These are phyloP conservation scores for Euura saliciscinereae DNA, from an alignment of 1,140 invertebrate genomes.

Conservation along the genomic window DNA sequence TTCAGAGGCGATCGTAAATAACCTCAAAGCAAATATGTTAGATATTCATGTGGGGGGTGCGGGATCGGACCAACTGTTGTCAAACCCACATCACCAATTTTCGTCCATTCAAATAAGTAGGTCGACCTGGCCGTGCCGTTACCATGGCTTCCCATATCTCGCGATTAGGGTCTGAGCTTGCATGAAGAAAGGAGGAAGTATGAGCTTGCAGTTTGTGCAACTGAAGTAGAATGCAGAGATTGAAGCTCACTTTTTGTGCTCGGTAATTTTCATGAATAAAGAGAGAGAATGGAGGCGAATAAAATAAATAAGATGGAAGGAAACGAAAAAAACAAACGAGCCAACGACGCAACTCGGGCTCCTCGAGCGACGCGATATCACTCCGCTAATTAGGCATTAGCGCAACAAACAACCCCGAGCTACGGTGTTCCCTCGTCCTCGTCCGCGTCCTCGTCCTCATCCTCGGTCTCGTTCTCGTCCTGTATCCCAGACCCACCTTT, in stretches of 20 bases:
- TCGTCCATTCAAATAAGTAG: neutral
- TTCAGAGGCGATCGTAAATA: neutral
- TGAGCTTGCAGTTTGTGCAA: too few relatives aligned
- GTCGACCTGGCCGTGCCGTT: neutral
- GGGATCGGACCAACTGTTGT: neutral
- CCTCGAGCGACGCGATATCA: conserved; percentile 44
- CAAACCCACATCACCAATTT: neutral
- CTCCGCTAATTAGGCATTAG: conserved; percentile 58
- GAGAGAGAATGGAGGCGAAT: neutral
- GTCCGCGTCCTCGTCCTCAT: conserved; percentile 25
- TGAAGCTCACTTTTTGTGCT: too few relatives aligned
- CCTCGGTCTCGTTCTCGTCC: conserved; percentile 13
- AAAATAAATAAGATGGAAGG: too few relatives aligned
- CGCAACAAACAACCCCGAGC: conserved; percentile 54
- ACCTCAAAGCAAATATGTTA: neutral
- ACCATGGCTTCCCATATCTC: neutral
- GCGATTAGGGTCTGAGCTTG: neutral
- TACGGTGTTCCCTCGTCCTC: conserved; percentile 20
- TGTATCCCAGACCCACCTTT: conserved; percentile 18
- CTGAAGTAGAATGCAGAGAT: too few relatives aligned
- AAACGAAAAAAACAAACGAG: too few relatives aligned
- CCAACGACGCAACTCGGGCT: neutral
- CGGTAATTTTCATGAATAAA: neutral
- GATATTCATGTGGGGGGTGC: neutral
- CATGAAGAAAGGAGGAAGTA: too few relatives aligned